Percentiles rank a stretch among this genome's conserved stretches.
Evolutionary conservation across 2,888 invertebrate species (phyloP).

Genomic region (Dryococelus australis): DNA sequence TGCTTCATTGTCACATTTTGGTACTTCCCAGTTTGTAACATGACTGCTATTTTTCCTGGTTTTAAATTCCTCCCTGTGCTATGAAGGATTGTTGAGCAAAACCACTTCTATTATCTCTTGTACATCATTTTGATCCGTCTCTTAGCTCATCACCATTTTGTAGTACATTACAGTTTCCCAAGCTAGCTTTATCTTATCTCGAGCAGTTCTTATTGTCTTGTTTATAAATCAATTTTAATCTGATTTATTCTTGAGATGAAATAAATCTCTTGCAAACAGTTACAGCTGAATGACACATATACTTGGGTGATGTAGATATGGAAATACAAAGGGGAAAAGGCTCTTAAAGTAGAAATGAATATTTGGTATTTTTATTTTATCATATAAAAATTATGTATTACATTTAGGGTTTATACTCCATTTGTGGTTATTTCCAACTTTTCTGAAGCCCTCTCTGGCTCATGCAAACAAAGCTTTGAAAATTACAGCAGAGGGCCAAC

Average conservation of each 20-base stretch:
- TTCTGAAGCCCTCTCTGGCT: too few species aligned
- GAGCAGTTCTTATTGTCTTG: background rate
- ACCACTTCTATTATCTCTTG: background rate
- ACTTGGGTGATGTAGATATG: background rate
- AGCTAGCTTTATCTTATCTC: background rate
- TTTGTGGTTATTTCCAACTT: too few species aligned
- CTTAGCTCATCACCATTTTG: background rate
- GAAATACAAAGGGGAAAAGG: too few species aligned
- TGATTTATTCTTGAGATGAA: background rate
- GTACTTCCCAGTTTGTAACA: too few species aligned
- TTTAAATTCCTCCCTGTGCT: background rate
- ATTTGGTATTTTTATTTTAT: too few species aligned
- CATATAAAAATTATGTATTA: too few species aligned
- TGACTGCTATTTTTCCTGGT: background rate
- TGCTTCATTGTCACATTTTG: too few species aligned
- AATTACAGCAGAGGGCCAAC: too few species aligned
- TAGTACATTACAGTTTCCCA: background rate
- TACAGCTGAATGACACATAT: background rate
- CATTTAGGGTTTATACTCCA: too few species aligned
- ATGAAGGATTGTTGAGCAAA: background rate
- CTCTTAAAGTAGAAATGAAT: too few species aligned
- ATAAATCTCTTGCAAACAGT: background rate
- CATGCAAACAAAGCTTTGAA: too few species aligned
- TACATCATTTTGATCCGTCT: background rate
- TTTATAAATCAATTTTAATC: background rate